phyloP scores from a whole-genome alignment of 2,113 vertebrate species.

The Melanostigma gelatinosum region DNA sequence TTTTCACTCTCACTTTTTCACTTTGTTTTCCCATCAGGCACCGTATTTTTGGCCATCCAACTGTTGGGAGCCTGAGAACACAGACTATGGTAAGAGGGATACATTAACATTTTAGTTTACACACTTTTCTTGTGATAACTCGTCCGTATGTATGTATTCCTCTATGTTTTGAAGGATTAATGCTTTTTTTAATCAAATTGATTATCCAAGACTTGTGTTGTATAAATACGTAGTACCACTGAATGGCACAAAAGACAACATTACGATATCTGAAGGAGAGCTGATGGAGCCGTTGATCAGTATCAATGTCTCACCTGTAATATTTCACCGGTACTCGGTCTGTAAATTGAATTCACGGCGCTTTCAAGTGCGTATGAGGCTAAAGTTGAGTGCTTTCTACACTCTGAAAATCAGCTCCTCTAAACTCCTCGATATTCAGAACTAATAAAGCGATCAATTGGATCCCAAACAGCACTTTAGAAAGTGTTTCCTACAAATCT shows the following conservation, averaged over 20 bases:
- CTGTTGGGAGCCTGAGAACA: conserved; percentile 82
- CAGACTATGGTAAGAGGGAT: conserved; percentile 75
- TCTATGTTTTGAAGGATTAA: neutral
- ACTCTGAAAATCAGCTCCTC: neutral
- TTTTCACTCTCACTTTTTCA: conserved; percentile 3
- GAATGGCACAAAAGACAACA: neutral
- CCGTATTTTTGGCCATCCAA: conserved; percentile 84
- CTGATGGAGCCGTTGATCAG: neutral
- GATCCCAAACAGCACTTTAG: neutral
- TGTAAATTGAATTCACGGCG: neutral
- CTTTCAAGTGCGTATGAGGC: neutral
- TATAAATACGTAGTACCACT: neutral
- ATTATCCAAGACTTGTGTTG: neutral
- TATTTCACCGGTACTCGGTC: neutral
- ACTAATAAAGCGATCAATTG: neutral
- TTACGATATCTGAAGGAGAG: neutral
- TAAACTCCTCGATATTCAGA: neutral
- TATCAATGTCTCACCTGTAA: neutral
- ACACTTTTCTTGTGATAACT: neutral
- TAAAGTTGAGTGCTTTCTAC: neutral
- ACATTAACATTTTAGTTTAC: neutral
- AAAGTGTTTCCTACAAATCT: neutral
- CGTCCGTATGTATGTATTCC: neutral
- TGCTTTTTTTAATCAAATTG: neutral
- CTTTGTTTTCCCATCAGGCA: conserved; percentile 80